phyloP scores from a whole-genome alignment of 1,140 invertebrate species.

The Coelopa frigida region DNA sequence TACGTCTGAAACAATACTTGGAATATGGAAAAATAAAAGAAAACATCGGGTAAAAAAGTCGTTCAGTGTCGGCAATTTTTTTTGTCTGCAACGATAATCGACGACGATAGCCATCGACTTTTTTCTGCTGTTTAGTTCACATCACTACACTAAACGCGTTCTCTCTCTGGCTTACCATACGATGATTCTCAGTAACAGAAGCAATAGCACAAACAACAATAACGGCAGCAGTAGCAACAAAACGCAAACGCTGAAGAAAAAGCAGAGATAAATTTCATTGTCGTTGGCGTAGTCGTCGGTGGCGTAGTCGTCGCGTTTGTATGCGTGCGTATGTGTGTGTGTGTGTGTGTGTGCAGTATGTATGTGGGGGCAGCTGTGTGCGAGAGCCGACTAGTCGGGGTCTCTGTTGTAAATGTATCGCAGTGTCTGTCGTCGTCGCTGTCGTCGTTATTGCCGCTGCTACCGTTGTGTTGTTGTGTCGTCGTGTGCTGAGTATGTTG shows the following conservation, averaged over 20 bases:
- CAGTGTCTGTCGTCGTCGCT: conserved; percentile 12
- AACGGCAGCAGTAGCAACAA: background rate
- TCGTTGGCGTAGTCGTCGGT: conserved; percentile 24
- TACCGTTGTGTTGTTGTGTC: conserved; percentile 16
- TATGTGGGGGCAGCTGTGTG: conserved; percentile 11
- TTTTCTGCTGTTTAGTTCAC: too few relatives aligned
- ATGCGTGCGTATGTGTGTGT: conserved; percentile 14
- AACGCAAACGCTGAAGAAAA: too few relatives aligned
- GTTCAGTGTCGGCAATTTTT: too few relatives aligned
- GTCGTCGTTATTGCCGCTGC: conserved; percentile 9
- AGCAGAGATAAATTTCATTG: conserved; percentile 21
- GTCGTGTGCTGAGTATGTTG: too few relatives aligned
- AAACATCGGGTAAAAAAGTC: too few relatives aligned
- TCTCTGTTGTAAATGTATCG: conserved; percentile 11
- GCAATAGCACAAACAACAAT: background rate
- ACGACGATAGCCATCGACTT: too few relatives aligned
- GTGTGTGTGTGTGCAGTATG: conserved; percentile 23
- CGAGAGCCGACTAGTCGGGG: conserved; percentile 14
- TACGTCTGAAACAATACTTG: too few relatives aligned
- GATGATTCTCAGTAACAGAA: conserved; percentile 8
- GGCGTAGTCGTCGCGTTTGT: conserved; percentile 14
- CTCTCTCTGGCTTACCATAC: too few relatives aligned
- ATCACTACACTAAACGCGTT: too few relatives aligned
- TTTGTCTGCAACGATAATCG: too few relatives aligned
- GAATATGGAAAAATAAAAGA: too few relatives aligned